Evolutionary conservation across 1,140 invertebrate species (phyloP), one percentile per base, ranked within the genome.

Genomic region (Lineus longissimus): DNA sequence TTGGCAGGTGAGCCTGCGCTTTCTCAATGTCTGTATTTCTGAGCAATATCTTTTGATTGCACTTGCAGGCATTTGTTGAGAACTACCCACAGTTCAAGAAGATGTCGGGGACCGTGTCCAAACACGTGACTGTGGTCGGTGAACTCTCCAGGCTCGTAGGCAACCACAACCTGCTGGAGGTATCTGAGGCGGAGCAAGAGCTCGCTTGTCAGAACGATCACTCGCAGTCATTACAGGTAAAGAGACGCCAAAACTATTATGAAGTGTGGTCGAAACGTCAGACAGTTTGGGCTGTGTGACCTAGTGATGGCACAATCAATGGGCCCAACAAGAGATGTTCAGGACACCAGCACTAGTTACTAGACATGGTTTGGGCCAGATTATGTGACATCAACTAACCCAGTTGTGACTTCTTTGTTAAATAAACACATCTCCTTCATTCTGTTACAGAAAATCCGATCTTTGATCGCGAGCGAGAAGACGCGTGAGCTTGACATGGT

Each of bases 31-130:
- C n/a, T n/a, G n/a, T n/a, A n/a, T n/a, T n/a, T n/a, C n/a, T n/a
- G n/a, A n/a, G n/a, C n/a, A n/a, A n/a, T n/a, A n/a, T n/a, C n/a
- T n/a, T 29, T 59, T 36, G n/a, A 40, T 45, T 66, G 17, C 30
- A 62, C 54, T 64, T 71, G 7, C 62, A 84, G 83, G 90, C 89
- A 72, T 99, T 99, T 84, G 92, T 99, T 13, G 97, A 99, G 78
- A 91, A 91, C 17, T 99, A 99, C 86, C 97, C 97, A 0, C 89
- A 98, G 70, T 99, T 99, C 77, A 98, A 97, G 85, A 98, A 98
- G 88, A 94, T 98, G 88, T 97, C 94, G 0, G 96, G 96, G 25
- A 97, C 95, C 2, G 95, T 99, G 13, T 89, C 93, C 1, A 98
- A 98, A 83, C 97, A 99, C 84, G 91, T 99, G 25, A 95, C 93